Base-by-base conservation (phyloP, 2,113 vertebrate genomes). In the Trogon melanurus region DNA sequence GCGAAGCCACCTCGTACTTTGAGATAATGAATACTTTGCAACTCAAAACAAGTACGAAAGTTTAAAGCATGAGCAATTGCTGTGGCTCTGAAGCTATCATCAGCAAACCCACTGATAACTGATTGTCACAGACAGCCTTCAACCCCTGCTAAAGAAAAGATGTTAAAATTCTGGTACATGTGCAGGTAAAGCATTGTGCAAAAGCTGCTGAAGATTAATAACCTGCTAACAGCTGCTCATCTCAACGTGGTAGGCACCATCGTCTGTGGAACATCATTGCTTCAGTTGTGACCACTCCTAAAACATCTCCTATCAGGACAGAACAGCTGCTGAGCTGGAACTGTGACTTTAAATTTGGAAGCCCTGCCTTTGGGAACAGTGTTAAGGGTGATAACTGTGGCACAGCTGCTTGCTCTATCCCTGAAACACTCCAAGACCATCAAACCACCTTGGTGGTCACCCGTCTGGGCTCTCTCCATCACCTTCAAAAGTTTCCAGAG, bases 71-170 rank as follows among this genome's bases (percentile, higher is more conserved):
- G n/a, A 88, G 66, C 44, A 61, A 72, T 72, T 41, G 60, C 81
- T 16, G 66, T 57, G 41, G 57, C 45, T 95, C 85, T 67, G 48
- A 67, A 89, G 85, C 47, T 78, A 38, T 67, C 85, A 84, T 47
- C 82, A 80, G 58, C 58, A 80, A 41, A 85, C 8, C 41, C 27
- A 8, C 30, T 47, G 81, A 9, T 16, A 45, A 65, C 36, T 5
- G 60, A 61, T 36, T 78, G 72, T 22, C 86, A 62, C n/a, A 36
- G 71, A 3, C 70, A 85, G 60, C 36, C 51, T 54, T 60, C 44
- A 36, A 26, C 44, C 56, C 62, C 64, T 1, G 1, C 6, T 30
- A 11, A 53, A 88, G 41, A 13, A 13, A 1, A 0, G 41, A 11
- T 12, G 36, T 27, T 22, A 38, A 60, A 58, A 58, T 44, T 70